A percentile compares a stretch with the other conserved stretches of the same genome.
Evolutionary conservation across 1,140 invertebrate genomes (phyloP).

Genomic region (Mercenaria mercenaria): DNA sequence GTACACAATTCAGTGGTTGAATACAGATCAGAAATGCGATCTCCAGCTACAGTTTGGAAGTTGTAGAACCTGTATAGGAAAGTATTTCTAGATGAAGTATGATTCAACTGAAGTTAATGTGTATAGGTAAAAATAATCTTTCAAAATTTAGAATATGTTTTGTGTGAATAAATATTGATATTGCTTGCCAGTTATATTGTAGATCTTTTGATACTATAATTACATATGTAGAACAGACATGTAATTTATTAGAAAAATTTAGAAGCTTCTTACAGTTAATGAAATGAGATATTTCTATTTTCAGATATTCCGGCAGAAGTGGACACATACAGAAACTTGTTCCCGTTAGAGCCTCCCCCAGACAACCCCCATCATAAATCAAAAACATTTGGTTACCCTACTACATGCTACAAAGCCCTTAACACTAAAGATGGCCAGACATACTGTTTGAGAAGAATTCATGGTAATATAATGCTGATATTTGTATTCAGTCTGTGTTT

Average conservation of each 20-base stretch:
- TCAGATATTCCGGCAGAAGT: slow-evolving; percentile 93
- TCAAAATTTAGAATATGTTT: too few species aligned
- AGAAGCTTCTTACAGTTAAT: too few species aligned
- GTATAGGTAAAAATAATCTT: too few species aligned
- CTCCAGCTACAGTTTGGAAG: background rate
- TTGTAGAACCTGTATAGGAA: background rate
- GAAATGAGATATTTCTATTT: too few species aligned
- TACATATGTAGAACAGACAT: too few species aligned
- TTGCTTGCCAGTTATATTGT: too few species aligned
- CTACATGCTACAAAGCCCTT: slow-evolving; percentile 96
- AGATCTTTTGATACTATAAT: too few species aligned
- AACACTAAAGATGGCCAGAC: slow-evolving; percentile 94
- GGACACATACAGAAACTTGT: slow-evolving; percentile 95
- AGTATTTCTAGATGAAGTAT: background rate
- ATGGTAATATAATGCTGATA: slow-evolving; percentile 88
- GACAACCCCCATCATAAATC: slow-evolving; percentile 87
- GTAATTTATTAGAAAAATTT: too few species aligned
- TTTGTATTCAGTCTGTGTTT: too few species aligned
- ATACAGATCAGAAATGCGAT: background rate
- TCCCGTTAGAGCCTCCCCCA: slow-evolving; percentile 92
- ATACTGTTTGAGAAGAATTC: slow-evolving; percentile 95
- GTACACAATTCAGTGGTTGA: background rate
- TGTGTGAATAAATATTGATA: too few species aligned
- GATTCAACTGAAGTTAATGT: background rate
- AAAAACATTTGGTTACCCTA: slow-evolving; percentile 91